Base-by-base conservation (phyloP, 2,797 vertebrate species). In the Crocodylus rhombifer region DNA sequence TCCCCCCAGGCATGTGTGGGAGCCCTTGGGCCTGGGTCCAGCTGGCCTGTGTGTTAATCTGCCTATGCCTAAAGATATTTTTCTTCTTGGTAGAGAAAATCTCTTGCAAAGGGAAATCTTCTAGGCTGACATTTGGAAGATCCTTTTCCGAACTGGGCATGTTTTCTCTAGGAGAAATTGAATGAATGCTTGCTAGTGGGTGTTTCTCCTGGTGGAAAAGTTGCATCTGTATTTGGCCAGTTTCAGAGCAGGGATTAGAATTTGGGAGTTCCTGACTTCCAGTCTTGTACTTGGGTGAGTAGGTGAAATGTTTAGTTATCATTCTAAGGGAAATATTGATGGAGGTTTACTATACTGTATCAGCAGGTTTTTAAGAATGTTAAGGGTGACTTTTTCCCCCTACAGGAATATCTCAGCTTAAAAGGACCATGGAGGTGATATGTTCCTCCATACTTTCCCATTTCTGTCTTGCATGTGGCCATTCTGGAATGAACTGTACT, bases 261-360 rank as follows among this genome's bases (percentile, higher is more conserved):
- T 69, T 69, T 51, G 25, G 14, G 14, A 4, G 36, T 42, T 73
- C 23, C 23, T 25, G 69, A 73, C 7, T 51, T 80, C 60, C 84
- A 87, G 82, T 67, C 63, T 75, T 84, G 71, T 95, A 93, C 94
- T 96, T 94, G 88, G 75, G 92, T 90, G 93, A 82, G 80, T 80
- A 91, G 84, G 28, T 76, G 84, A 92, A 85, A 89, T 92, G 91
- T 86, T 83, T 93, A 91, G 80, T 79, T 80, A 84, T 94, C 82
- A 91, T 93, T 93, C 86, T 91, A 89, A 96, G 94, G 92, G 74
- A 92, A 91, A 42, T 81, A 26, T 56, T 78, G 81, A 20, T 78
- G 85, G 79, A 93, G 26, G 20, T 85, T 86, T 85, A 69, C 86
- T 63, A 55, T 95, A 80, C 77, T 88, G 90, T 91, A 90, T 71